phyloP scores from a whole-genome alignment of 2,113 vertebrate genomes.

The Vidua chalybeata region DNA sequence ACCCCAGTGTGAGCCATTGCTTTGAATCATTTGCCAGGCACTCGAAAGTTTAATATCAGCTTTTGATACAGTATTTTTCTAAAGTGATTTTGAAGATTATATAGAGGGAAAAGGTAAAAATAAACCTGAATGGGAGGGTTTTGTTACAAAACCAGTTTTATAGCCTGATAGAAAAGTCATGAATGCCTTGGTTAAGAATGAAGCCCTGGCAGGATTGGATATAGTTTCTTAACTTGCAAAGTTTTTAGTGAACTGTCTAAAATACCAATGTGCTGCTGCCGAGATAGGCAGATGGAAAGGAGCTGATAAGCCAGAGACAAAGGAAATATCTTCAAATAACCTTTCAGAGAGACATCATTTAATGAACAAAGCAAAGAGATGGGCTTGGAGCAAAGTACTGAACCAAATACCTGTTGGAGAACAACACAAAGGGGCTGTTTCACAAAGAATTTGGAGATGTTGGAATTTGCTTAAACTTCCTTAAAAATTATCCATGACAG shows the following conservation, averaged over 20 bases:
- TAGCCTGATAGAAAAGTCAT: constrained; percentile 23
- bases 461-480: neutral
- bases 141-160: constrained; percentile 6
- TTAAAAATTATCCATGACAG: neutral
- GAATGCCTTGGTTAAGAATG: constrained; percentile 47
- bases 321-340: constrained; percentile 8
- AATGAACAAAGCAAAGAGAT: neutral
- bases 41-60: constrained; percentile 51
- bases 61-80: constrained; percentile 52
- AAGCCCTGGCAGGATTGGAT: neutral
- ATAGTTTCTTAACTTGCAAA: constrained; percentile 14
- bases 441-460: neutral
- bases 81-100: constrained; percentile 54
- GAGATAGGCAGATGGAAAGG: neutral
- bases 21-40: constrained; percentile 57
- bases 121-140: constrained; percentile 42
- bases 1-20: neutral
- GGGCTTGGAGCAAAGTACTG: neutral
- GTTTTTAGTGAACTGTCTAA: constrained; percentile 35
- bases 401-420: neutral
- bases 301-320: constrained; percentile 29
- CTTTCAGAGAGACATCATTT: neutral
- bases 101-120: constrained; percentile 49
- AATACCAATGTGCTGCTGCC: neutral
- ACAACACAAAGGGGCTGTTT: neutral